A percentile compares a stretch with the other conserved stretches of the same genome.
These are phyloP conservation scores for Eleutherodactylus coqui DNA, from an alignment of 2,797 vertebrate species.

Conservation along the genomic window DNA sequence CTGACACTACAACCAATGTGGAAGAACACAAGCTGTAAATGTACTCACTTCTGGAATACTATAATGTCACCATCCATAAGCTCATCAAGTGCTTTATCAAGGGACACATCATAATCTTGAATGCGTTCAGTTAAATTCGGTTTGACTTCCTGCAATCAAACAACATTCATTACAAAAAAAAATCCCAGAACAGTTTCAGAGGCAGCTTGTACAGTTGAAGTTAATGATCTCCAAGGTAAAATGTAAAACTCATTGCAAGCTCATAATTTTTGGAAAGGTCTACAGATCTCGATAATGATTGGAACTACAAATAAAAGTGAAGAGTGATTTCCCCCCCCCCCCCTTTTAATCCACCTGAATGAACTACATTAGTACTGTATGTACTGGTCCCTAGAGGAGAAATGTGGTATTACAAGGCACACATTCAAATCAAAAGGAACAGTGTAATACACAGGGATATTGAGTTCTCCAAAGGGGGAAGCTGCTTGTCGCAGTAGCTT, in stretches of 20 bases:
- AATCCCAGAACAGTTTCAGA: no score
- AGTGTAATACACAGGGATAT: not conserved
- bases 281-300: no score
- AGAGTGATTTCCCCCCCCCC: no score
- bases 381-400: not conserved
- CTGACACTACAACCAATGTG: not conserved
- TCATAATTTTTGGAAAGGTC: no score
- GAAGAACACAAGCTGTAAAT: not conserved
- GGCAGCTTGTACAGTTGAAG: no score
- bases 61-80: slow-evolving; percentile 99
- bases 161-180: not conserved
- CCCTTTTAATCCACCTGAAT: no score
- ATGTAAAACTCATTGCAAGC: no score
- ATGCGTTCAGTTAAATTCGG: slow-evolving; percentile 99
- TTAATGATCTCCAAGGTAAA: no score
- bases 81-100: slow-evolving; percentile 99
- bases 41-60: slow-evolving; percentile 96
- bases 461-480: no score
- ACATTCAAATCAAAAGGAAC: not conserved
- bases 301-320: no score
- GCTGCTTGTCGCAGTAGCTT: no score
- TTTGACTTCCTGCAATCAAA: slow-evolving; percentile 92
- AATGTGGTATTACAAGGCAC: not conserved
- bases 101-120: slow-evolving; percentile 98
- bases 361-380: no score